Conservation (phyloP, 2,113 vertebrate species). For the Dromaius novaehollandiae region DNA sequence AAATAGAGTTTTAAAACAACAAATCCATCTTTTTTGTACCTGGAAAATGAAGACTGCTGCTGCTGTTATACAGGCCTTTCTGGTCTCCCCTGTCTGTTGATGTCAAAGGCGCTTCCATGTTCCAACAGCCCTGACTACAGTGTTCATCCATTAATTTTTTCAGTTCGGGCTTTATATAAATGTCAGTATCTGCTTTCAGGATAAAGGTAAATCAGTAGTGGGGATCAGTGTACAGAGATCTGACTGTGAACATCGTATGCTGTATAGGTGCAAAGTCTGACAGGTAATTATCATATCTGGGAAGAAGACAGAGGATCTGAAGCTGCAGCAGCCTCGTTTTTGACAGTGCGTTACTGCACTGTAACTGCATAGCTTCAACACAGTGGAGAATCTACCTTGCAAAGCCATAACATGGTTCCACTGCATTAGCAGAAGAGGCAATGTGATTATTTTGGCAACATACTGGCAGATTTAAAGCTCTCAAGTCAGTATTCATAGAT, state of each 20-base stretch:
- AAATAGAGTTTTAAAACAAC: neutral
- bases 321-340: neutral
- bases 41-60: neutral
- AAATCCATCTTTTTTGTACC: neutral
- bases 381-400: neutral
- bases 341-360: neutral
- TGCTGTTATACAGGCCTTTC: neutral
- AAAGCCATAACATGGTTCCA: neutral
- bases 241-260: neutral
- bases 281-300: neutral
- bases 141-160: neutral
- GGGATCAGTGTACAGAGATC: neutral
- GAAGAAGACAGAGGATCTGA: neutral
- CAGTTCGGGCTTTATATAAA: neutral
- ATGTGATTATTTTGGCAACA: neutral
- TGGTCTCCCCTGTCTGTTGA: neutral
- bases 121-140: neutral
- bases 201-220: neutral
- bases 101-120: neutral
- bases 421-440: neutral
- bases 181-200: neutral
- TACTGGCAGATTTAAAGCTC: neutral
- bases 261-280: neutral
- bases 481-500: neutral
- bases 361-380: neutral